Evolutionary conservation across 2,888 invertebrate genomes (phyloP).

Genomic region (Eupithecia pulchellata): DNA sequence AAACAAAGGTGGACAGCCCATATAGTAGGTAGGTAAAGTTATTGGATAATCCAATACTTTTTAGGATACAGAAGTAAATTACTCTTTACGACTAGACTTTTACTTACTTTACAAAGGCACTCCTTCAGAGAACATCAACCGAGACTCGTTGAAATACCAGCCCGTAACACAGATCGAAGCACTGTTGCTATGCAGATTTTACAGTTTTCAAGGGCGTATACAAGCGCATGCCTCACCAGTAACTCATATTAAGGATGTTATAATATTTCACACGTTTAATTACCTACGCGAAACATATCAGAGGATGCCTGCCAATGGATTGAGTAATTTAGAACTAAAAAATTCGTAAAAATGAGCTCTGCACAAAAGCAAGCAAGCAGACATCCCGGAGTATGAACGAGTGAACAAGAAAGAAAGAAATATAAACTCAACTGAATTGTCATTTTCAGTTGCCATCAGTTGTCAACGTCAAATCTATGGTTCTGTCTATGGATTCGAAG

Average conservation of each 20-base stretch:
- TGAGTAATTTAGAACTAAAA: conserved; percentile 22
- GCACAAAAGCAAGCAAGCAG: conserved; percentile 14
- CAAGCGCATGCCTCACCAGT: conserved; percentile 52
- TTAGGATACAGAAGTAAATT: not conserved
- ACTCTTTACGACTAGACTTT: conserved; percentile 5
- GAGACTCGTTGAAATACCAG: conserved; percentile 66
- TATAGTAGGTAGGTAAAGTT: not conserved
- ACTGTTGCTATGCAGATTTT: conserved; percentile 83
- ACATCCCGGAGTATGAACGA: conserved; percentile 21
- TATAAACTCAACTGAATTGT: not conserved
- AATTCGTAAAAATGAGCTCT: conserved; percentile 22
- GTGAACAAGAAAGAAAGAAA: conserved; percentile 6
- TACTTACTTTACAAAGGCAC: conserved; percentile 68
- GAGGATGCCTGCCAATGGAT: conserved; percentile 1
- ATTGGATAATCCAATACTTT: not conserved
- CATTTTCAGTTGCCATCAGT: conserved; percentile 11
- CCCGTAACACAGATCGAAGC: conserved; percentile 65
- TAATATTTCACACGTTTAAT: not conserved
- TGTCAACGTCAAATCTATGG: conserved; percentile 1
- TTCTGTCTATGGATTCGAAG: not conserved
- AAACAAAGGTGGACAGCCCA: conserved; percentile 36
- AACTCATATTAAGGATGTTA: not conserved
- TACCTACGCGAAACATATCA: not conserved
- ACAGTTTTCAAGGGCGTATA: conserved; percentile 81
- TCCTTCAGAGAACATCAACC: conserved; percentile 55